Evolutionary conservation across 2,113 vertebrate species (phyloP).

Genomic region (Monarcha castaneiventris): DNA sequence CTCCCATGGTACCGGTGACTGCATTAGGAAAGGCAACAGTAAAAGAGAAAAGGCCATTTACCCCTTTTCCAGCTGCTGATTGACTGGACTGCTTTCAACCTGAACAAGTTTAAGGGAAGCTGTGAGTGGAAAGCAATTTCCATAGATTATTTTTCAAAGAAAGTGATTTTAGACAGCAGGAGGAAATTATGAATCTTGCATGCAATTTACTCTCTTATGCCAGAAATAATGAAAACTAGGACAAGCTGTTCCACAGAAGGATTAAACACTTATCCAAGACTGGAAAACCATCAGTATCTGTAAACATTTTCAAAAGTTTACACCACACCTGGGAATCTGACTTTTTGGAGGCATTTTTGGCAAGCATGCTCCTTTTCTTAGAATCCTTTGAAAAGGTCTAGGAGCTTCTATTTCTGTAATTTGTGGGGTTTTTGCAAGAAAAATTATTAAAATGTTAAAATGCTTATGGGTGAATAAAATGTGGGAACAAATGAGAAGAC

Average conservation of each 20-base stretch:
- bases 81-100: not conserved
- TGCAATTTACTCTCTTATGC: not conserved
- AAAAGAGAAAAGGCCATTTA: not conserved
- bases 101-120: not conserved
- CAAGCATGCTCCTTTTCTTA: not conserved
- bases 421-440: not conserved
- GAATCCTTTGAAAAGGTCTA: not conserved
- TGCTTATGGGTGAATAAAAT: not conserved
- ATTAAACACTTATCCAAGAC: not conserved
- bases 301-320: constrained; percentile 36
- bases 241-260: not conserved
- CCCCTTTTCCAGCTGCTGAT: not conserved
- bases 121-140: constrained; percentile 23
- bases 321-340: not conserved
- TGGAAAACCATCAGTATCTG: constrained; percentile 17
- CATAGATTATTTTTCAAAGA: constrained; percentile 28
- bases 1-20: not conserved
- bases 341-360: not conserved
- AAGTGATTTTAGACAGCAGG: not conserved
- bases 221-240: constrained; percentile 24
- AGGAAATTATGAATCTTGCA: constrained; percentile 25
- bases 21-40: not conserved
- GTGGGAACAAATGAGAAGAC: not conserved
- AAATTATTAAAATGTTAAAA: not conserved
- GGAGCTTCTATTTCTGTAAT: not conserved